Base-by-base conservation (phyloP, 2,797 vertebrate species). In the Chaetodon trifasciatus region DNA sequence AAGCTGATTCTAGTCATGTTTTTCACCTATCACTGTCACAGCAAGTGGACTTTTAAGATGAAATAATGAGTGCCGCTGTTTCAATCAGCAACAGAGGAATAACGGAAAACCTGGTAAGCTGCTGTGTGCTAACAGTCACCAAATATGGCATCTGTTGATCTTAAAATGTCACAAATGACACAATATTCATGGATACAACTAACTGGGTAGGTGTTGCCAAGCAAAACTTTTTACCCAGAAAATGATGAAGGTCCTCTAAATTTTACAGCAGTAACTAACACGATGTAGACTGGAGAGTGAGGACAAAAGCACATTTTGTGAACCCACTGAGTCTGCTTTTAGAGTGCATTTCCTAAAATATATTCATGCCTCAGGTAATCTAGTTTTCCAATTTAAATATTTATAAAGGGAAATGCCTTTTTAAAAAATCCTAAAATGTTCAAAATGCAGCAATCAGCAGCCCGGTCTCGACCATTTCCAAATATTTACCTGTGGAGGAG, bases 351-450 rank as follows among this genome's bases (percentile, higher is more conserved):
- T 74, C 39, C 75, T 62, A 13, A 80, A 82, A 83, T 71, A 70
- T 76, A 88, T 85, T 87, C 71, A 82, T 13, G 69, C 78, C 76
- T 85, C 72, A 69, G 86, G 75, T 85, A 82, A 74, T 67, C 73
- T 67, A 66, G 61, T 75, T 74, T 69, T 42, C 46, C 44, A 73
- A 83, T 83, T 91, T 74, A 86, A 91, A 91, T 90, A 91, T 92
- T 86, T 83, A 92, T 84, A 74, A 72, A 81, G 46, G 50, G 70
- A 84, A 61, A 55, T 58, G 52, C 47, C 60, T 65, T 66, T 64
- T 19, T 56, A 76, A 63, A 77, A 67, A 52, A 64, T 6, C 16
- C 21, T 12, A 35, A 56, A 81, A 61, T 17, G 3, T 70, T 64
- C 37, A 42, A 83, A 73, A 55, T 44, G 21, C 55, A 47, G 55